These are phyloP conservation scores for Rhea americana DNA, from an alignment of 2,113 vertebrate species.

Conservation along the genomic window DNA sequence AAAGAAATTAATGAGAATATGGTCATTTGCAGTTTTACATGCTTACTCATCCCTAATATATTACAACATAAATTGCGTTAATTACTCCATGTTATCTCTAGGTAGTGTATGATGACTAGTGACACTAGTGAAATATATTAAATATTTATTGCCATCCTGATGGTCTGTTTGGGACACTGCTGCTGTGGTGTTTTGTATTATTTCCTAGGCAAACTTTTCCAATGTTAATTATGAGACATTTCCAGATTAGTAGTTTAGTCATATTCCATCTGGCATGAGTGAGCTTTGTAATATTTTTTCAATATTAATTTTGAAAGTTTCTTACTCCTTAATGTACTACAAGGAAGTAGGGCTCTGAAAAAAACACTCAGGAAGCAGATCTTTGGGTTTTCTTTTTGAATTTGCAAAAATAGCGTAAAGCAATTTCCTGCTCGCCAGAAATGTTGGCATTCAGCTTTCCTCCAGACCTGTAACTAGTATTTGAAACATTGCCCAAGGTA, in stretches of 20 bases:
- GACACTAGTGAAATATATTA: not conserved
- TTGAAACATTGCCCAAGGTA: not conserved
- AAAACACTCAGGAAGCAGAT: not conserved
- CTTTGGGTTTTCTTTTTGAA: not conserved
- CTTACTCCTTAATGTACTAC: not conserved
- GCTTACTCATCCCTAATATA: not conserved
- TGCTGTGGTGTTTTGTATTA: not conserved
- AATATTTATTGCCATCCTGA: not conserved
- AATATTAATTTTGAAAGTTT: not conserved
- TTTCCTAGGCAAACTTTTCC: not conserved
- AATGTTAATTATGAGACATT: not conserved
- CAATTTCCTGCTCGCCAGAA: not conserved
- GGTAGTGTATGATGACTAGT: not conserved
- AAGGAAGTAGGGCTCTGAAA: not conserved
- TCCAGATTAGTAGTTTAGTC: not conserved
- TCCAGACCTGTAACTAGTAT: not conserved
- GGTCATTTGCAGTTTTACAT: not conserved
- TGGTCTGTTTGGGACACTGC: not conserved
- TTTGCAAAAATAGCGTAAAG: not conserved
- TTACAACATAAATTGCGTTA: not conserved
- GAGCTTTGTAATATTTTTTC: not conserved
- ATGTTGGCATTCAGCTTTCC: not conserved
- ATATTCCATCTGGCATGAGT: not conserved
- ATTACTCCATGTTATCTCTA: not conserved
- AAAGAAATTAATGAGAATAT: slow-evolving; percentile 11